Conservation (phyloP, 1,140 invertebrate species). For the Gonioctena quinquepunctata region DNA sequence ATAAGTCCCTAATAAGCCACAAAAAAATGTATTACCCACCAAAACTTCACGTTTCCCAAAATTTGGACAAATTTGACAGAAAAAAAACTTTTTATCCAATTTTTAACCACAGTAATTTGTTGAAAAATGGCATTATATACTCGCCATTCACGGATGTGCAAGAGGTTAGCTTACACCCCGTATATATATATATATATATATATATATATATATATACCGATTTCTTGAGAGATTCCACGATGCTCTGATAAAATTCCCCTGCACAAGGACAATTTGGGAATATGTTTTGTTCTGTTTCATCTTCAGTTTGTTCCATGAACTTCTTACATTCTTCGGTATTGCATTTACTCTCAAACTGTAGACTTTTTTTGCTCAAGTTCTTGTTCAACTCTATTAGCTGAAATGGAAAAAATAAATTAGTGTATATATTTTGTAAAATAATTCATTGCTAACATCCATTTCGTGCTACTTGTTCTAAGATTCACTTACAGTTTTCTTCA, state of each 20-base stretch:
- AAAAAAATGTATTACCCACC: too few relatives aligned
- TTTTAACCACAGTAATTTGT: too few relatives aligned
- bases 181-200: too few relatives aligned
- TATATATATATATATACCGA: slow-evolving; percentile 18
- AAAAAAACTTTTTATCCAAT: too few relatives aligned
- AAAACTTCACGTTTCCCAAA: too few relatives aligned
- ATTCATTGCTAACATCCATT: too few relatives aligned
- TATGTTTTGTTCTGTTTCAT: slow-evolving; percentile 3
- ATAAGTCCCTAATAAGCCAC: too few relatives aligned
- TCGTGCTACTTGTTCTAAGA: too few relatives aligned
- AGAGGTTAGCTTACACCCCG: too few relatives aligned
- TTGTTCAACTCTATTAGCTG: slow-evolving; percentile 34
- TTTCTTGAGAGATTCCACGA: slow-evolving; percentile 33
- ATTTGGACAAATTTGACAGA: too few relatives aligned
- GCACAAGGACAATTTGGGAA: slow-evolving; percentile 29
- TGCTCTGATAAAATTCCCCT: slow-evolving; percentile 33
- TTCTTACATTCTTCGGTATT: slow-evolving; percentile 25
- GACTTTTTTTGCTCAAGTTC: slow-evolving; percentile 26
- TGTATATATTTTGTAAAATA: background rate
- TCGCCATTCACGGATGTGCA: too few relatives aligned
- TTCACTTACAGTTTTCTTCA: slow-evolving; percentile 31
- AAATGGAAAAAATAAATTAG: background rate
- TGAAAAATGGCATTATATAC: too few relatives aligned
- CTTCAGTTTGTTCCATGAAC: slow-evolving; percentile 7
- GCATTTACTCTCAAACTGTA: slow-evolving; percentile 22